These are phyloP conservation scores for Salmo trutta DNA, from an alignment of 2,797 vertebrate species.

Conservation along the genomic window DNA sequence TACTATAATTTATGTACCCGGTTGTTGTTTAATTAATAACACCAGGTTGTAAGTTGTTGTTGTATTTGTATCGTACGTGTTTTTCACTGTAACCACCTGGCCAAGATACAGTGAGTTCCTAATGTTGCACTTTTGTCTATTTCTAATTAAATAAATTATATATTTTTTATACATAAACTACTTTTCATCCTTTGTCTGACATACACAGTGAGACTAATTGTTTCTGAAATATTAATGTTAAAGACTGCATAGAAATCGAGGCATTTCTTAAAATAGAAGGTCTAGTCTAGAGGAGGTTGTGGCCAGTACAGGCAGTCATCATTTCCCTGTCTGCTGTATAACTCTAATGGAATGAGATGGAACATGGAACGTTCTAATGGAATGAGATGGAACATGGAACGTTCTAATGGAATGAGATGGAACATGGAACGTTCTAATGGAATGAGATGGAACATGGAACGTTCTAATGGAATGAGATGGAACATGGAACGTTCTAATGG, in stretches of 20 bases:
- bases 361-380: not conserved
- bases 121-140: conserved; percentile 62
- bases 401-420: not conserved
- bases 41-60: conserved; percentile 41
- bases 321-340: not conserved
- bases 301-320: not conserved
- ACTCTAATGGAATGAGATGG: not conserved
- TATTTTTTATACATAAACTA: conserved; percentile 63
- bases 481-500: not conserved
- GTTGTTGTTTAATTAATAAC: conserved; percentile 30
- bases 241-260: not conserved
- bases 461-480: not conserved
- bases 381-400: not conserved
- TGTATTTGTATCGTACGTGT: conserved; percentile 49
- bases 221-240: not conserved
- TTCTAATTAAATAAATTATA: conserved; percentile 67
- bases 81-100: conserved; percentile 58
- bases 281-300: not conserved
- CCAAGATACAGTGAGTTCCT: conserved; percentile 47
- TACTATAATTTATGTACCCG: conserved; percentile 65
- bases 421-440: no score
- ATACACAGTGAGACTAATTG: not conserved
- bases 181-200: conserved; percentile 5
- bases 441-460: not conserved
- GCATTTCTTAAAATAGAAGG: conserved; percentile 14